A percentile compares a stretch with the other conserved stretches of the same genome.
phyloP scores from a whole-genome alignment of 1,140 invertebrate genomes.

The Pectinophora gossypiella region DNA sequence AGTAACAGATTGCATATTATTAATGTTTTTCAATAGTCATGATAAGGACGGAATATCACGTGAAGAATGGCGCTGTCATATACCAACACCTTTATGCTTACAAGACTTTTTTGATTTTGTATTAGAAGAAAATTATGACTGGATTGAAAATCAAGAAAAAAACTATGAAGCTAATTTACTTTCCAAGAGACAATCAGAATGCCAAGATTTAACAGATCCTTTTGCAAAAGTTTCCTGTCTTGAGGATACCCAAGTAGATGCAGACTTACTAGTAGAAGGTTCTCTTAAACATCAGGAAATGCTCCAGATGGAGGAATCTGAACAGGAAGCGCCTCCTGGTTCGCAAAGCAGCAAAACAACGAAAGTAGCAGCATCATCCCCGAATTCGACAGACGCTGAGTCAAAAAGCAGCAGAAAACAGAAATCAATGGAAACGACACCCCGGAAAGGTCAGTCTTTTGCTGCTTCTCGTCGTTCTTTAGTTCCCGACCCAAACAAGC shows the following conservation, averaged over 20 bases:
- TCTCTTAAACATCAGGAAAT: conserved; percentile 58
- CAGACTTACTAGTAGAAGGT: conserved; percentile 56
- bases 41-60: conserved; percentile 41
- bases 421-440: too few species aligned
- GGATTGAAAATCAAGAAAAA: conserved; percentile 68
- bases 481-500: too few species aligned
- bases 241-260: conserved; percentile 36
- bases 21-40: conserved; percentile 65
- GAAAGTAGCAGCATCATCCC: too few species aligned
- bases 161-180: conserved; percentile 42
- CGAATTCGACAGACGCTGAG: background rate
- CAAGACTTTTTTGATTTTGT: conserved; percentile 76
- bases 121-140: conserved; percentile 66
- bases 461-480: too few species aligned
- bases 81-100: conserved; percentile 73
- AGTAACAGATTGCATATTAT: conserved; percentile 53
- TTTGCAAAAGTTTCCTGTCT: conserved; percentile 35
- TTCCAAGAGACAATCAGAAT: conserved; percentile 32
- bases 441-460: too few species aligned
- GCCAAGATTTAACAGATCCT: conserved; percentile 33
- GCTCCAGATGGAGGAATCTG: conserved; percentile 23
- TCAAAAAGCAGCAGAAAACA: background rate
- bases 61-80: conserved; percentile 53
- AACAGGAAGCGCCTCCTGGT: too few species aligned
- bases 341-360: too few species aligned